These are phyloP conservation scores for Amaurobius ferox DNA, from an alignment of 2,888 invertebrate species.

Conservation along the genomic window DNA sequence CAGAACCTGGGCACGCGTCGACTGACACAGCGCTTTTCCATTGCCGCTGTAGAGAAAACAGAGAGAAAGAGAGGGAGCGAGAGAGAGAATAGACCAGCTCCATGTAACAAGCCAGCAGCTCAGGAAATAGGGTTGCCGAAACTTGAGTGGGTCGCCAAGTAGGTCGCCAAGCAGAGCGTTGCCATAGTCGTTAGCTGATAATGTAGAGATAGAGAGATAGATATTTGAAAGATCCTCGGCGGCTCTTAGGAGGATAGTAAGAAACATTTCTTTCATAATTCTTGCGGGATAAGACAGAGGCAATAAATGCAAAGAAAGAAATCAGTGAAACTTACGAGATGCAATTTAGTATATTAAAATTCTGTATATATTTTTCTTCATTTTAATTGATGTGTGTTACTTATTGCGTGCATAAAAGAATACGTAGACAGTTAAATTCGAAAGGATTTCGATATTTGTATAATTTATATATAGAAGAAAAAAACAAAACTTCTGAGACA, in stretches of 20 bases:
- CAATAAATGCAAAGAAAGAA: neutral
- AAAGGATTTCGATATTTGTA: too few relatives aligned
- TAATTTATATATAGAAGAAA: too few relatives aligned
- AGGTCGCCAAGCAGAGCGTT: neutral
- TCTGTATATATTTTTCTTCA: too few relatives aligned
- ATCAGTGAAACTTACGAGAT: too few relatives aligned
- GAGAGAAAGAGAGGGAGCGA: slow-evolving; percentile 30
- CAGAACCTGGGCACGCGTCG: slow-evolving; percentile 7
- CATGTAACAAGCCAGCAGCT: slow-evolving; percentile 21
- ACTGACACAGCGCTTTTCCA: slow-evolving; percentile 33
- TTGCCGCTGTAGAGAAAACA: slow-evolving; percentile 30
- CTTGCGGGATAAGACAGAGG: neutral
- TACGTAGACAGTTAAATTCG: too few relatives aligned
- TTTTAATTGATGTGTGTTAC: too few relatives aligned
- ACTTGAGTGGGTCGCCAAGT: slow-evolving; percentile 4
- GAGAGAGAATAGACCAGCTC: slow-evolving; percentile 35
- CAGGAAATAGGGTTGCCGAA: slow-evolving; percentile 37
- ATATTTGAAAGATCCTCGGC: neutral
- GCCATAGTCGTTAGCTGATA: neutral
- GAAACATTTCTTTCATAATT: neutral
- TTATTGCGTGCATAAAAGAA: too few relatives aligned
- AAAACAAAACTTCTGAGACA: too few relatives aligned
- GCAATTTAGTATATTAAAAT: too few relatives aligned
- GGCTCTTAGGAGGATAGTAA: neutral
- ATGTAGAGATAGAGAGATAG: too few relatives aligned